Evolutionary conservation across 2,113 vertebrate genomes (phyloP), one percentile per base, ranked within the genome.

Genomic region (Emydura subglobosa): DNA sequence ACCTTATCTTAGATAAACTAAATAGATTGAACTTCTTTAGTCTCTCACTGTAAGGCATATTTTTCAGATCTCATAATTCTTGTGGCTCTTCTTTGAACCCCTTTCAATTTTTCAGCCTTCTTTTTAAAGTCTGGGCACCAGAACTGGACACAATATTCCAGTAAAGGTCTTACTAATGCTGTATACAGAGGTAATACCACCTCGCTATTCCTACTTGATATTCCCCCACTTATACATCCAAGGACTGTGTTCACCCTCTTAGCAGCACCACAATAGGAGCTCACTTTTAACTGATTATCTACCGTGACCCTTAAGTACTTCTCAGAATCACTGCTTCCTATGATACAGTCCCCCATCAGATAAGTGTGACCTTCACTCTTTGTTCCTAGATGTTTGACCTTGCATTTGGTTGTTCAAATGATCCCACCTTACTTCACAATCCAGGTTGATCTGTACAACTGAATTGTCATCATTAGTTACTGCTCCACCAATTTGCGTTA

Each of bases 311-410:
- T 94, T 83, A 44, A 8, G 11, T 11, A 16, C 91, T 91, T 96
- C 94, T 89, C 88, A 88, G 90, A 44, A 25, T 68, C 51, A 92
- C 0, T 88, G 68, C 54, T 91, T 85, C 91, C 54, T 12, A n/a
- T 82, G 39, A 92, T 86, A 86, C 17, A 31, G 34, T n/a, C 24
- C 11, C 25, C 61, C 42, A 5, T 65, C 68, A 51, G 72, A 11
- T 50, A 94, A 90, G 54, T 51, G 44, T 4, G 5, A 90, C 42
- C 83, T 87, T 47, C 1, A 0, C 61, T 91, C 68, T 68, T 79
- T 79, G 49, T 34, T 85, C 91, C 59, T 83, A 87, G 86, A 83
- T 87, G 59, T 90, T 31, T 53, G 85, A 68, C 76, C 94, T 86
- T 47, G 27, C 88, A 90, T n/a, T 59, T 92, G 2, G 53, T 84